Conservation (phyloP, 2,113 vertebrate genomes). For the Philantomba maxwellii region DNA sequence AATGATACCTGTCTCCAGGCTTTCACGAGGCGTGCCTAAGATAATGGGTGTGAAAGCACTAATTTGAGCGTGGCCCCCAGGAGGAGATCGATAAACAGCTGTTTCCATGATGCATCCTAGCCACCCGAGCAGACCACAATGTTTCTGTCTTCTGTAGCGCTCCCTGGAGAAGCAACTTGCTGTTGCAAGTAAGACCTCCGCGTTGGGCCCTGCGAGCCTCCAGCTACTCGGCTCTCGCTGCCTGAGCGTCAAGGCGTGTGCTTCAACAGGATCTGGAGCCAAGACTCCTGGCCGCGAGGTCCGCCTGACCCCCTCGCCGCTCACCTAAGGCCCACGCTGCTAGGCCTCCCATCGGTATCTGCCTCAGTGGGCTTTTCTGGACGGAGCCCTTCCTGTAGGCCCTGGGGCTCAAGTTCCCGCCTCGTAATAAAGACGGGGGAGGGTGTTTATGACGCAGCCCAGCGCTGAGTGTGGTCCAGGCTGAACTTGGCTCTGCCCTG, state of each 20-base stretch:
- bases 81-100: background rate
- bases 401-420: background rate
- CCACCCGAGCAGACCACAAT: background rate
- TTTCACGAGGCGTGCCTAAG: background rate
- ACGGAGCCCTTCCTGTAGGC: background rate
- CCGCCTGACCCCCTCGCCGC: rapidly evolving
- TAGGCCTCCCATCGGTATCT: rapidly evolving
- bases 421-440: background rate
- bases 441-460: background rate
- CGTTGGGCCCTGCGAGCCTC: background rate
- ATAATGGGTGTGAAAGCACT: background rate
- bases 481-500: background rate
- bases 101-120: background rate
- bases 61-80: background rate
- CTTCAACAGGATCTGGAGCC: no score
- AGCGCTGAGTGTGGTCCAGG: background rate
- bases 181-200: background rate
- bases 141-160: background rate
- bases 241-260: background rate
- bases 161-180: background rate
- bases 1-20: background rate
- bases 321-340: rapidly evolving
- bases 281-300: rapidly evolving
- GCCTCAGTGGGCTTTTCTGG: background rate
- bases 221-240: background rate